phyloP scores from a whole-genome alignment of 2,888 invertebrate genomes.

The Lottia scabra region DNA sequence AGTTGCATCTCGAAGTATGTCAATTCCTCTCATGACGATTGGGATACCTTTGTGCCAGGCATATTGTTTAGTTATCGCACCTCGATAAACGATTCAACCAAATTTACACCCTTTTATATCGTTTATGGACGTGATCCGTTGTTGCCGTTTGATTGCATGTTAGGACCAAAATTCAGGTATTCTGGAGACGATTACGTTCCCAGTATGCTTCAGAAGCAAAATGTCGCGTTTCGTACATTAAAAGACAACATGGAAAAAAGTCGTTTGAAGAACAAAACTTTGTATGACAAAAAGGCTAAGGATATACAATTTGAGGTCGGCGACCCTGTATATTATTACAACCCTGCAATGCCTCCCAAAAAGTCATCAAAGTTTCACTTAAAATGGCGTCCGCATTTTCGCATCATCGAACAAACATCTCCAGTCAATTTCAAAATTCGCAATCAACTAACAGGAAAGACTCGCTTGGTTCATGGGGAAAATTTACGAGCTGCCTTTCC shows the following conservation, averaged over 20 bases:
- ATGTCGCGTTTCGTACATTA: neutral
- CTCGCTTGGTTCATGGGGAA: constrained; percentile 4
- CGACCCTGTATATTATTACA: constrained; percentile 7
- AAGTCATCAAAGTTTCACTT: neutral
- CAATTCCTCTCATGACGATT: neutral
- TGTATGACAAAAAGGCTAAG: constrained; percentile 6
- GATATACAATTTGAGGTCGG: constrained; percentile 2
- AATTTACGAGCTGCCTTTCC: constrained; percentile 3
- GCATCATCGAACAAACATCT: neutral
- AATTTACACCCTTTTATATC: constrained; percentile 6
- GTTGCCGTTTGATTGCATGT: neutral
- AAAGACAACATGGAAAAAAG: neutral
- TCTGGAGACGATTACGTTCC: constrained; percentile 8
- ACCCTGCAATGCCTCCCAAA: neutral
- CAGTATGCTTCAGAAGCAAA: neutral
- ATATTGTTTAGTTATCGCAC: constrained; percentile 8
- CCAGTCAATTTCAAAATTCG: constrained; percentile 10
- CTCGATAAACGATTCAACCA: neutral
- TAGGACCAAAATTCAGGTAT: neutral
- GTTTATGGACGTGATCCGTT: constrained; percentile 11
- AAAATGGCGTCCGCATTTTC: neutral
- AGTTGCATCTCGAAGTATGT: neutral
- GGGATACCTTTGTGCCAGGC: constrained; percentile 5
- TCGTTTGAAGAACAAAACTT: neutral
- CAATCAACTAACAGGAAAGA: constrained; percentile 8